Conservation (phyloP, 2,797 vertebrate species). For the Diplodus sargus region DNA sequence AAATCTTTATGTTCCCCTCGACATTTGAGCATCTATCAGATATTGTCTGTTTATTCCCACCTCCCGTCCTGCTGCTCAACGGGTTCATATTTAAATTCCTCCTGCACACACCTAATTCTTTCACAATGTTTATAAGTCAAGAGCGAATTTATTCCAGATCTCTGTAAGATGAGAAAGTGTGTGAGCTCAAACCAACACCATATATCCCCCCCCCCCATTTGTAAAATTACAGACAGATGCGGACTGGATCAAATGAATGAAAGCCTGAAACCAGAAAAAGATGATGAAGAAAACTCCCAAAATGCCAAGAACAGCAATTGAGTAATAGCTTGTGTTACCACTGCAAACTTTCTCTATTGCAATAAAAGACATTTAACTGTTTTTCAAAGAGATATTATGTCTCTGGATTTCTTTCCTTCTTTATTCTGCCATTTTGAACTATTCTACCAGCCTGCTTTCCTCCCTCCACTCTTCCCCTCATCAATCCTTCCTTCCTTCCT, state of each 20-base stretch:
- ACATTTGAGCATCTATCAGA: slow-evolving; percentile 29
- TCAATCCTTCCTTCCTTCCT: background rate
- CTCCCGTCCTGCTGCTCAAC: slow-evolving; percentile 3
- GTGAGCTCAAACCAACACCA: slow-evolving; percentile 13
- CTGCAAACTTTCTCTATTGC: slow-evolving; percentile 16
- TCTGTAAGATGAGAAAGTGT: slow-evolving; percentile 27
- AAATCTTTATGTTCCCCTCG: slow-evolving; percentile 6
- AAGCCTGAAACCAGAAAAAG: background rate
- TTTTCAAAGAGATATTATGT: background rate
- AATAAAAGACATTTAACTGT: background rate
- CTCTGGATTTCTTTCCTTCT: background rate
- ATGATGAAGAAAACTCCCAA: background rate
- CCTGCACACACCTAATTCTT: slow-evolving; percentile 27
- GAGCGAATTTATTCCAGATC: slow-evolving; percentile 30
- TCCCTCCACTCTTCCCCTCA: background rate
- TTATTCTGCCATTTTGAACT: background rate
- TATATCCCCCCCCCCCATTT: background rate
- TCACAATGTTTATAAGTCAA: slow-evolving; percentile 11
- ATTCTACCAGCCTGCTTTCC: background rate
- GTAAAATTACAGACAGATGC: slow-evolving; percentile 11
- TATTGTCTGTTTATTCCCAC: slow-evolving; percentile 14
- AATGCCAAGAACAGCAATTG: slow-evolving; percentile 32
- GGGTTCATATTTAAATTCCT: slow-evolving; percentile 12
- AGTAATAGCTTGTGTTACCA: slow-evolving; percentile 15
- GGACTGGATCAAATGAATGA: slow-evolving; percentile 11